Conservation (phyloP, 2,113 vertebrate genomes). For the Oophaga pumilio region DNA sequence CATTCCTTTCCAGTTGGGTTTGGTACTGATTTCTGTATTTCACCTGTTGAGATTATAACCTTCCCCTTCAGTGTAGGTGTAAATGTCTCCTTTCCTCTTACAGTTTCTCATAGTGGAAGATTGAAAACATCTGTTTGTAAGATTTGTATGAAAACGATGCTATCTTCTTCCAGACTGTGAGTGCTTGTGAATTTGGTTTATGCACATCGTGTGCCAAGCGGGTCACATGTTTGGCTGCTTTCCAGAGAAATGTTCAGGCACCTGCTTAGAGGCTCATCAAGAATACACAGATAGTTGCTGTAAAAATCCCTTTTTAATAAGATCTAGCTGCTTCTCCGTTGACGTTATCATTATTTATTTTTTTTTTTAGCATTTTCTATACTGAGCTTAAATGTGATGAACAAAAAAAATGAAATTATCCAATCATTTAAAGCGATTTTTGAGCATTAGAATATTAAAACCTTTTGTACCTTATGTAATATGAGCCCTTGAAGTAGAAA, state of each 20-base stretch:
- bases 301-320: slow-evolving; percentile 24
- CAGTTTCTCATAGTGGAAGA: background rate
- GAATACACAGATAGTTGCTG: background rate
- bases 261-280: slow-evolving; percentile 23
- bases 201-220: background rate
- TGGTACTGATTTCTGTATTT: background rate
- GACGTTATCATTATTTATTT: background rate
- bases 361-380: background rate
- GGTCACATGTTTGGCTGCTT: slow-evolving; percentile 8
- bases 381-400: background rate
- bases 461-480: too few relatives aligned
- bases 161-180: background rate
- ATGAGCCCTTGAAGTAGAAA: too few relatives aligned
- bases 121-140: slow-evolving; percentile 17
- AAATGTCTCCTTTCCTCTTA: background rate
- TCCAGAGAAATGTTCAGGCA: slow-evolving; percentile 23
- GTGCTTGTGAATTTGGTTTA: background rate
- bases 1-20: background rate
- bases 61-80: background rate
- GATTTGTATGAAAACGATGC: slow-evolving; percentile 15
- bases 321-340: background rate
- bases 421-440: too few relatives aligned
- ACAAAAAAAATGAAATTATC: too few relatives aligned
- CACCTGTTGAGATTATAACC: background rate
- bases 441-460: too few relatives aligned